Conservation (phyloP, 2,888 invertebrate genomes). For the Aphrophora alni region DNA sequence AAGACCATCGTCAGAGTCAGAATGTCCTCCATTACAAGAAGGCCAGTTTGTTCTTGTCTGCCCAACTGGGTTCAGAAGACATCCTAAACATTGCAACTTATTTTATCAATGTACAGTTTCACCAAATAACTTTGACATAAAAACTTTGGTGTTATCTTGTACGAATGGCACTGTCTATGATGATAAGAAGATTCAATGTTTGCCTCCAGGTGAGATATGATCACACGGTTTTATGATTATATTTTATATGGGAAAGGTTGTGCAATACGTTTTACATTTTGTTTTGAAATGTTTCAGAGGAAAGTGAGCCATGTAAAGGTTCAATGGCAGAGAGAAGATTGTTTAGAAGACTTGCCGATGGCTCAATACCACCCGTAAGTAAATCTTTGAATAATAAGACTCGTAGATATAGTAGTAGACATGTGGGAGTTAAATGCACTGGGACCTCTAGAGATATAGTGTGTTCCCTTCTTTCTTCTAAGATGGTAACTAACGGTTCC, state of each 20-base stretch:
- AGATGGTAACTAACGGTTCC: not conserved
- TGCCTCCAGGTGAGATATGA: conserved; percentile 66
- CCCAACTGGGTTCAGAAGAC: conserved; percentile 81
- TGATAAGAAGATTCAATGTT: conserved; percentile 73
- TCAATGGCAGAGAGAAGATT: conserved; percentile 44
- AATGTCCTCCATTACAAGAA: conserved; percentile 67
- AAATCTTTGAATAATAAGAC: not conserved
- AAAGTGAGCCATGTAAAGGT: conserved; percentile 46
- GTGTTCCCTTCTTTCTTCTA: not conserved
- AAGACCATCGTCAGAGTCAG: conserved; percentile 50
- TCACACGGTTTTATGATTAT: not conserved
- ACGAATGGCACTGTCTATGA: conserved; percentile 80
- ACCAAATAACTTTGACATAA: conserved; percentile 71
- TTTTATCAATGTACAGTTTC: conserved; percentile 81
- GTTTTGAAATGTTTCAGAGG: conserved; percentile 39
- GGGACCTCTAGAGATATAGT: too few species aligned
- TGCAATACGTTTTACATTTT: not conserved
- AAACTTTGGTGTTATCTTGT: conserved; percentile 76
- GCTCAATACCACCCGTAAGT: conserved; percentile 67
- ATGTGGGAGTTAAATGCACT: too few species aligned
- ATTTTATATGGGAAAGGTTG: not conserved
- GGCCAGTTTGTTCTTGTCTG: conserved; percentile 77
- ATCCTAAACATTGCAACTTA: conserved; percentile 81
- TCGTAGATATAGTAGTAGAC: not conserved
- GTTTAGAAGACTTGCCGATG: conserved; percentile 57